Evolutionary conservation across 2,113 vertebrate species (phyloP).

Genomic region (Pluvianellus socialis): DNA sequence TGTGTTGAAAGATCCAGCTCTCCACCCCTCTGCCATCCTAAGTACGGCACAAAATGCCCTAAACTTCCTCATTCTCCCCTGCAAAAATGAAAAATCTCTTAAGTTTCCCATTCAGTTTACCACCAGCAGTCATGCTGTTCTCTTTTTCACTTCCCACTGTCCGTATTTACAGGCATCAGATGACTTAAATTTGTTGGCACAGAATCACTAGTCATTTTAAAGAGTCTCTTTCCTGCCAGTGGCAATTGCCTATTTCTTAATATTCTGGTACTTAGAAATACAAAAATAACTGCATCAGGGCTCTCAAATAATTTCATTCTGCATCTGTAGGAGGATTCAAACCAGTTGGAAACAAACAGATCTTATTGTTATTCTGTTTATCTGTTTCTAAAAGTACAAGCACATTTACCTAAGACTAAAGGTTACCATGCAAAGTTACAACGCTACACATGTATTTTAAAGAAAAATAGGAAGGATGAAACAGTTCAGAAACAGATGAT

Average conservation of each 20-base stretch:
- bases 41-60: background rate
- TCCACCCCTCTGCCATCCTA: background rate
- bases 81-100: background rate
- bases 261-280: background rate
- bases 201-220: background rate
- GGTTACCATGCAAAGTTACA: background rate
- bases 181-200: background rate
- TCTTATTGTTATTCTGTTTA: background rate
- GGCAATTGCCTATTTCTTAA: background rate
- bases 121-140: background rate
- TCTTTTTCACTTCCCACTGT: background rate
- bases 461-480: background rate
- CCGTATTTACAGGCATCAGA: background rate
- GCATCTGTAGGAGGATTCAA: background rate
- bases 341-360: background rate
- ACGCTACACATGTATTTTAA: background rate
- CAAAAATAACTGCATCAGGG: fast-evolving
- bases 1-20: background rate
- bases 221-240: background rate
- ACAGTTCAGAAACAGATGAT: background rate
- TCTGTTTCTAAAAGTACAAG: background rate
- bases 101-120: background rate
- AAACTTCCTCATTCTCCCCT: background rate
- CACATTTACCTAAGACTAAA: background rate
- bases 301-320: background rate